phyloP scores from a whole-genome alignment of 64 coral and sea anemone species.

The Porites australiensis region DNA sequence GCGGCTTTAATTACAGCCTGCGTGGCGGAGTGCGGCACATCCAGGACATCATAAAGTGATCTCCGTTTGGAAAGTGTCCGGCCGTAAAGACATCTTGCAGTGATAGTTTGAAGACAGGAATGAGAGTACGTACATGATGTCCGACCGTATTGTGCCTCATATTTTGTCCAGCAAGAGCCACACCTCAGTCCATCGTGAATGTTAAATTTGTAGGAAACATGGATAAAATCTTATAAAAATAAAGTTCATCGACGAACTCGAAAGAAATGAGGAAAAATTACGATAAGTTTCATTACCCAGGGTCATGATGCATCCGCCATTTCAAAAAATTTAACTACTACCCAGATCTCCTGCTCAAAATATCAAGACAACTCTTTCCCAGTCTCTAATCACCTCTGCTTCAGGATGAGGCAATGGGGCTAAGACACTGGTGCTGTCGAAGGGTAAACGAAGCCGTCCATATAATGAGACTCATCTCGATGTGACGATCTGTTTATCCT shows the following conservation, averaged over 20 bases:
- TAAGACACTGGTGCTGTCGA: too few species aligned
- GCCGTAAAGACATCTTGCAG: background rate
- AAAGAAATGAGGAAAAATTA: too few species aligned
- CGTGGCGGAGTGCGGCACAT: slow-evolving; percentile 74
- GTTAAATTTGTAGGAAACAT: background rate
- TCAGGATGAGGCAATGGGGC: too few species aligned
- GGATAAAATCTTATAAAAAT: background rate
- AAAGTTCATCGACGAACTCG: too few species aligned
- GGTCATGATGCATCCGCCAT: background rate
- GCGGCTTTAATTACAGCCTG: slow-evolving; percentile 80
- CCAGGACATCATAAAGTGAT: slow-evolving; percentile 76
- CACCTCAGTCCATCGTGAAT: too few species aligned
- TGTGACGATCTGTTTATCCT: too few species aligned
- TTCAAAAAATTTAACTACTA: background rate
- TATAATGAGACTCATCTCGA: too few species aligned
- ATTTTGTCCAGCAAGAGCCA: background rate
- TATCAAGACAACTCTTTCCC: too few species aligned
- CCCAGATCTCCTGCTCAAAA: background rate
- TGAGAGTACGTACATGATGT: background rate
- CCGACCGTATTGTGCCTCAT: background rate
- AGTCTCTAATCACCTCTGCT: too few species aligned
- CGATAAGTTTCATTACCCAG: too few species aligned
- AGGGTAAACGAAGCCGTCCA: too few species aligned
- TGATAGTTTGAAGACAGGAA: background rate
- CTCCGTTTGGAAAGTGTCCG: background rate